Conservation (phyloP, 2,888 invertebrate genomes). For the Ypsolopha scabrella region DNA sequence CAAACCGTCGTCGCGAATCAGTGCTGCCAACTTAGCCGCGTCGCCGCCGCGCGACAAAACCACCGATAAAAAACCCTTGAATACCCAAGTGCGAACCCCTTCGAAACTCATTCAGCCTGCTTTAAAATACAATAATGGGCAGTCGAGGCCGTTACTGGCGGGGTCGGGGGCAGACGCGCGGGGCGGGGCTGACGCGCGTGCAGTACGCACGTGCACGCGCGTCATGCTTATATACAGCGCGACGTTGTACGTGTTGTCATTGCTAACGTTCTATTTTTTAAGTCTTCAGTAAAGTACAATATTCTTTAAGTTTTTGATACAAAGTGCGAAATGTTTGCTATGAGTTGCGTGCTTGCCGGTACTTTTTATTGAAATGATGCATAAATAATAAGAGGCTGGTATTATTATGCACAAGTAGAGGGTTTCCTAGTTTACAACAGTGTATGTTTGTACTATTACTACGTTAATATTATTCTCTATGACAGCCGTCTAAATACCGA, state of each 20-base stretch:
- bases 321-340: too few species aligned
- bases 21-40: constrained; percentile 13
- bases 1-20: constrained; percentile 14
- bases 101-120: neutral
- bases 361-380: too few species aligned
- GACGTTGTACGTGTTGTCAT: constrained; percentile 40
- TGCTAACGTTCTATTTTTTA: constrained; percentile 54
- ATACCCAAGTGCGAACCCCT: neutral
- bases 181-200: constrained; percentile 16
- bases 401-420: too few species aligned
- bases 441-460: too few species aligned
- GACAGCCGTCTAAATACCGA: too few species aligned
- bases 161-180: constrained; percentile 9
- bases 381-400: too few species aligned
- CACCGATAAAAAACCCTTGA: constrained; percentile 21
- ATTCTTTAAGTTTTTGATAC: too few species aligned
- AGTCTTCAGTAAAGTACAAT: constrained; percentile 21
- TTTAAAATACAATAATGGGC: neutral
- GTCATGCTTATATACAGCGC: constrained; percentile 69
- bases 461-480: too few species aligned
- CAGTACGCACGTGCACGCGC: constrained; percentile 51
- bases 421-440: too few species aligned
- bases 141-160: constrained; percentile 4
- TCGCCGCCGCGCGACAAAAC: constrained; percentile 4
- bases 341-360: too few species aligned